Conservation (phyloP, 2,113 vertebrate genomes). For the Rhinoptilus africanus region DNA sequence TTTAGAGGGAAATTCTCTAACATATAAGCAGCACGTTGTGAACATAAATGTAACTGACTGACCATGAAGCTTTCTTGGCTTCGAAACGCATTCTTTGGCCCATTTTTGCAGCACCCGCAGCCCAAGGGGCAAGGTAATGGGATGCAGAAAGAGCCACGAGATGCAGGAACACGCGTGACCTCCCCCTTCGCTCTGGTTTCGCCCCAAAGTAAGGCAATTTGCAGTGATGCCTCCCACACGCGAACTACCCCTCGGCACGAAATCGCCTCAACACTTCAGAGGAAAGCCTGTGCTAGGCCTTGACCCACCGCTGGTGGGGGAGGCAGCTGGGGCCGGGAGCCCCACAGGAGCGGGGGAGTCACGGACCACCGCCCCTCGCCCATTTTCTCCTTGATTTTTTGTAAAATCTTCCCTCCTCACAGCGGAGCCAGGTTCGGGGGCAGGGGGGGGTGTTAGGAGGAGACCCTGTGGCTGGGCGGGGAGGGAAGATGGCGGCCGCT, state of each 20-base stretch:
- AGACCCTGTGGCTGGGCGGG: rapidly evolving
- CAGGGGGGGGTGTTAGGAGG: background rate
- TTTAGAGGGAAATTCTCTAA: background rate
- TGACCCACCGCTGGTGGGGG: rapidly evolving
- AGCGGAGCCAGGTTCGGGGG: background rate
- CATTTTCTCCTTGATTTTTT: background rate
- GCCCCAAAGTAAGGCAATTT: background rate
- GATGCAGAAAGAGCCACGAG: background rate
- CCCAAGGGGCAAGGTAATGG: rapidly evolving
- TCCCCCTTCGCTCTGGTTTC: background rate
- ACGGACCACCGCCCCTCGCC: background rate
- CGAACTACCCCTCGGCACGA: rapidly evolving
- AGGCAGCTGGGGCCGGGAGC: background rate
- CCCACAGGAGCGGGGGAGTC: background rate
- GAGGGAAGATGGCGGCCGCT: background rate
- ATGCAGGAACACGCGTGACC: rapidly evolving
- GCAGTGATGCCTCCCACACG: rapidly evolving
- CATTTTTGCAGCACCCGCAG: background rate
- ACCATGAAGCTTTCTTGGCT: background rate
- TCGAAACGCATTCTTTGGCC: rapidly evolving
- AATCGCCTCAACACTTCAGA: rapidly evolving
- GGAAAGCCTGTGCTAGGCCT: rapidly evolving
- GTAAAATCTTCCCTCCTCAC: background rate
- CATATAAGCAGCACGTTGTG: background rate
- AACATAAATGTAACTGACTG: background rate